Percentiles rank a stretch among this genome's conserved stretches.
Conservation (phyloP, 2,113 vertebrate species). For the Noturus placidus region DNA sequence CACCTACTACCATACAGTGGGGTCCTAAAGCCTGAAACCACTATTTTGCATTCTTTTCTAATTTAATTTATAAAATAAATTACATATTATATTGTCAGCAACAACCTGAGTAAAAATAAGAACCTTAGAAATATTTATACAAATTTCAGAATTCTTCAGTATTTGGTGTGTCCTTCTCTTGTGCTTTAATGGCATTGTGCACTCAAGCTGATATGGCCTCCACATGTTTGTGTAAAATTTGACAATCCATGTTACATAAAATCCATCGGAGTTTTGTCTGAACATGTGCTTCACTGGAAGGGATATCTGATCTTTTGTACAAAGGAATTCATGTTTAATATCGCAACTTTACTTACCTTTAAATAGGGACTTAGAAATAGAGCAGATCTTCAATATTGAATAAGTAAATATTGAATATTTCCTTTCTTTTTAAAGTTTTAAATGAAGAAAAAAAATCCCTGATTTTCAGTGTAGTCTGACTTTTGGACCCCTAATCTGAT, state of each 20-base stretch:
- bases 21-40: not conserved
- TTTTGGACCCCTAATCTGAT: not conserved
- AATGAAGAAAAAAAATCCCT: not conserved
- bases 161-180: not conserved
- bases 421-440: not conserved
- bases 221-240: not conserved
- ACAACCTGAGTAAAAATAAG: not conserved
- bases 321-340: not conserved
- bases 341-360: not conserved
- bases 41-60: not conserved
- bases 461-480: not conserved
- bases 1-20: not conserved
- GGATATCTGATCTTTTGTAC: not conserved
- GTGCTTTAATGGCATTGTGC: not conserved
- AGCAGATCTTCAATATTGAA: not conserved
- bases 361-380: not conserved
- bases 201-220: not conserved
- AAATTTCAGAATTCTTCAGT: not conserved
- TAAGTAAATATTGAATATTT: not conserved
- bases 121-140: not conserved
- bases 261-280: not conserved
- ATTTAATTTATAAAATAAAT: no score
- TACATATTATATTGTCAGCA: not conserved
- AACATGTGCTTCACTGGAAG: not conserved
- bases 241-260: not conserved